Evolutionary conservation across 1,140 invertebrate genomes (phyloP), one percentile per base, ranked within the genome.

Genomic region (Drosophila serrata): DNA sequence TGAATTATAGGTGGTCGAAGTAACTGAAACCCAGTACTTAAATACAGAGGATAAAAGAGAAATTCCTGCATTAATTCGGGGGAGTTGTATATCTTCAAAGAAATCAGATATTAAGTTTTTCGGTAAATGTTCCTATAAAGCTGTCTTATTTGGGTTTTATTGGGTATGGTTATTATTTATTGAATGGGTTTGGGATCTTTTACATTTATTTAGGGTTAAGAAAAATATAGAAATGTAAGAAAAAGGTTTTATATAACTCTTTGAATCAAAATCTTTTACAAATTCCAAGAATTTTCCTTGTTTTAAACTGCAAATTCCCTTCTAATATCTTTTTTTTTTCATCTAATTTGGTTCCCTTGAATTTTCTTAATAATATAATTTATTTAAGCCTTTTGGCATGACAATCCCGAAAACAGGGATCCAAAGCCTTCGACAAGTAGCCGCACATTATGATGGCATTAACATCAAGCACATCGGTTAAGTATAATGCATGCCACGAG

Each of bases 381-480:
- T 55, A 15, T 55, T 29, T 19, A 24, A 45, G 42, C 43, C 29
- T 62, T 22, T 8, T 24, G 29, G 61, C 13, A 35, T 53, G 49
- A 53, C 24, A 13, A 39, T 5, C 6, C 40, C 31, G 13, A 42
- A 43, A 15, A n/a, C n/a, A n/a, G n/a, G n/a, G n/a, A 15, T 33
- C 33, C 22, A 29, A 11, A 2, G 42, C 19, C 29, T 35, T 35
- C 57, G 63, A 57, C 68, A 82, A 84, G 81, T 84, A 75, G 75
- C 75, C 76, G 37, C 80, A 64, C 55, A 82, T 82, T 82, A 82
- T 69, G 68, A 79, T 46, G 56, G 63, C 81, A 82, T 84, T 61
- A 84, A 75, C 74, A 74, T 59, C 58, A 53, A 48, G 45, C 43
- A 76, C 61, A 78, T 67, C 58, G 76, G 42, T 53, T 61, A 75